Base-by-base conservation (phyloP, 2,113 vertebrate species). In the Heterotis niloticus region DNA sequence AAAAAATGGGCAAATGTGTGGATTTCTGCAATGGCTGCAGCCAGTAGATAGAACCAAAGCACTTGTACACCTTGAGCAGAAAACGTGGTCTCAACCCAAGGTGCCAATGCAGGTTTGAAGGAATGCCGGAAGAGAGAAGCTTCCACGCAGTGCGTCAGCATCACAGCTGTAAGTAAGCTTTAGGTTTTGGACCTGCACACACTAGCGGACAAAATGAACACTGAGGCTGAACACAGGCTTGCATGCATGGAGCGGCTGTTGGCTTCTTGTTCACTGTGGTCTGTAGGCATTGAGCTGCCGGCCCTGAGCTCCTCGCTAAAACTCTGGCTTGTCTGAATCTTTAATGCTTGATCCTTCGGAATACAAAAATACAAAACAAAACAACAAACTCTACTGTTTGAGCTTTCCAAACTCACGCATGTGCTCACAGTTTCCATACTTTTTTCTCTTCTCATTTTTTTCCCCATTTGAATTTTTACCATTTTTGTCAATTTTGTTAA, bases 331-430 rank as follows among this genome's bases (percentile, higher is more conserved):
- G 59, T 75, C 62, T 65, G 80, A 79, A 77, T 82, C 75, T 44
- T 78, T 78, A 78, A 75, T 79, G 79, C 84, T 86, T 89, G 83
- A 90, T 84, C 84, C 59, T 12, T 87, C 87, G 88, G 87, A 89
- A 89, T 91, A 91, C 87, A 93, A 93, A 90, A 91, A 89, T 91
- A 92, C 90, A 89, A 91, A 91, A 86, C 83, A 70, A 44, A 44
- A 44, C 34, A 62, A 16, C 86, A 90, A 91, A 88, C 81, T 85
- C 85, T 87, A 88, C 87, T 88, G 82, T 83, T 89, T 59, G 52
- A 78, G 60, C 87, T 87, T 85, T 84, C 83, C 86, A 87, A 88
- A 88, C 89, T 87, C 88, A 87, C 88, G 90, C 89, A 87, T 83
- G 86, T 89, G 83, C 88, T 88, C 89, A 83, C 87, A 88, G 84